Conservation (phyloP, 2,888 invertebrate species). For the Octodonta nipae region DNA sequence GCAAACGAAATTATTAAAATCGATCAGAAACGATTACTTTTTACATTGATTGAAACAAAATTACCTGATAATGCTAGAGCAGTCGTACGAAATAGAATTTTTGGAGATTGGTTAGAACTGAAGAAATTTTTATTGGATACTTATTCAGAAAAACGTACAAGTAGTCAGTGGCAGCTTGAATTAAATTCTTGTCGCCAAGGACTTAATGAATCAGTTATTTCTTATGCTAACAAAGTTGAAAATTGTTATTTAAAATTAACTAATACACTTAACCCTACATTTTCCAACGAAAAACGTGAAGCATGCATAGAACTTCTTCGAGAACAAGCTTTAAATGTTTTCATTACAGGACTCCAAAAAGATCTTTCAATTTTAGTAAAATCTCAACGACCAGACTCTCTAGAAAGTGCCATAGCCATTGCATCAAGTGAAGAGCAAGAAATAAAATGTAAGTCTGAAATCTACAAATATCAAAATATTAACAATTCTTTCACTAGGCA, state of each 20-base stretch:
- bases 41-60: constrained; percentile 17
- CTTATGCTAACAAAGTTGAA: constrained; percentile 20
- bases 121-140: constrained; percentile 8
- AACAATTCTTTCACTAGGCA: too few relatives aligned
- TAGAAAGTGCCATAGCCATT: constrained; percentile 10
- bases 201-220: constrained; percentile 17
- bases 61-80: constrained; percentile 16
- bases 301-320: constrained; percentile 4
- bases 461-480: too few relatives aligned
- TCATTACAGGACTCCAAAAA: constrained; percentile 8
- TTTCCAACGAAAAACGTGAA: background rate
- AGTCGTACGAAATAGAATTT: constrained; percentile 15
- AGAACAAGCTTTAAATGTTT: constrained; percentile 9
- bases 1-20: constrained; percentile 11
- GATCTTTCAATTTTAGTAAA: constrained; percentile 9
- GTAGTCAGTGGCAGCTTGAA: constrained; percentile 23
- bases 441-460: too few relatives aligned
- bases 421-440: constrained; percentile 12
- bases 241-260: constrained; percentile 21
- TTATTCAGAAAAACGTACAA: constrained; percentile 19
- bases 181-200: constrained; percentile 20
- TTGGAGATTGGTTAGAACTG: constrained; percentile 13
- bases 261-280: constrained; percentile 9
- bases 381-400: constrained; percentile 8
- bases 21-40: constrained; percentile 8